Base-by-base conservation (phyloP, 92 coral and sea anemone genomes). In the Bergia puertoricense region DNA sequence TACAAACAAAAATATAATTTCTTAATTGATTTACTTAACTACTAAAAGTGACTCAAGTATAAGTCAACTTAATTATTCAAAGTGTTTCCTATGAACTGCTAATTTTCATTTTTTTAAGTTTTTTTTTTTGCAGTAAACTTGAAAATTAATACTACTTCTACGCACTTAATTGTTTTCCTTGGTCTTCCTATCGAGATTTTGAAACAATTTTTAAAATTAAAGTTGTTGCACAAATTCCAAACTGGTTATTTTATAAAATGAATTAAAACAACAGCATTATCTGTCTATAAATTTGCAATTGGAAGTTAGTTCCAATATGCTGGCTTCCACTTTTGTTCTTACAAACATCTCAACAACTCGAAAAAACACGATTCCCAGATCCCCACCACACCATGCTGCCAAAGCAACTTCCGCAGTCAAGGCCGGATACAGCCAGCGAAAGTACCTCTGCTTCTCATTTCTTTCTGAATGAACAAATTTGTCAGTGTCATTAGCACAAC, bases 291-390 rank as follows among this genome's bases (percentile, higher is more conserved):
- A 82, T 41, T 82, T 46, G 48, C 51, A 41, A 45, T 67, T 43
- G 9, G 76, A 66, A 66, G 56, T 37, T 6, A 66, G 67, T 82
- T 82, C 76, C 18, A 82, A 82, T 42, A 67, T 65, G 44, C 76
- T 82, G 20, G 86, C 76, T 48, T 82, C 43, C n/a, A 82, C 76
- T 82, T 67, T 82, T 3, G 86, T 66, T 23, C 41, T 22, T 14
- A 82, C 86, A 66, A 82, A 67, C 76, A 82, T 39, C 86, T 82
- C 86, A 23, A 82, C 59, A 67, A 82, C 86, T 67, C 86, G 75
- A 20, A 42, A 43, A n/a, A 82, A 67, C 38, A 82, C 50, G 2
- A 40, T 20, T 1, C 56, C 76, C 22, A 67, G 42, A 41, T 82
- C 86, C 41, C 77, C 86, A 5, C 76, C 76, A 2, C 86, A 82